A percentile compares a stretch with the other conserved stretches of the same genome.
These are phyloP conservation scores for Brachymystax lenok DNA, from an alignment of 2,797 vertebrate species.

Conservation along the genomic window DNA sequence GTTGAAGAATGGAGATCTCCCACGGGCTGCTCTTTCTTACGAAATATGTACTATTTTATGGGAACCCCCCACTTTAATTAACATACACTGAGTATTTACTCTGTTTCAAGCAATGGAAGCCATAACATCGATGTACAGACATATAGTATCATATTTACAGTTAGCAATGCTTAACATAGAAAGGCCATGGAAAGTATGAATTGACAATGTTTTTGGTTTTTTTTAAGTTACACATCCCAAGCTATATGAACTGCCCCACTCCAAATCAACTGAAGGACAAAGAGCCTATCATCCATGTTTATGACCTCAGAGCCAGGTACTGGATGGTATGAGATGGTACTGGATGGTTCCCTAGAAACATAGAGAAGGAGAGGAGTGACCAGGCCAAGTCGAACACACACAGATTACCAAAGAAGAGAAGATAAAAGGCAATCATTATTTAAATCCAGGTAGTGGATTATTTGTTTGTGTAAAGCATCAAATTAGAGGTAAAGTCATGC, in stretches of 20 bases:
- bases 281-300: constrained; percentile 23
- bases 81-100: background rate
- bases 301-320: constrained; percentile 19
- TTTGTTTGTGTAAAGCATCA: background rate
- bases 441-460: constrained; percentile 37
- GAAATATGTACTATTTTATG: background rate
- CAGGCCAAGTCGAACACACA: constrained; percentile 20
- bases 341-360: background rate
- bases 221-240: background rate
- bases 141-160: no score
- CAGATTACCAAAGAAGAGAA: constrained; percentile 36
- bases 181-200: background rate
- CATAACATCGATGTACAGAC: background rate
- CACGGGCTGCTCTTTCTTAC: constrained; percentile 24
- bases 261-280: constrained; percentile 10
- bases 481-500: background rate
- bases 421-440: constrained; percentile 53
- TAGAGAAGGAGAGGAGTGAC: constrained; percentile 11
- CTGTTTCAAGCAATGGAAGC: background rate
- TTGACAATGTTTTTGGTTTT: no score
- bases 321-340: background rate
- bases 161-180: no score
- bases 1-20: constrained; percentile 16
- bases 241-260: background rate
- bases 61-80: background rate